Base-by-base conservation (phyloP, 2,888 invertebrate genomes). In the Morinoia aosen region DNA sequence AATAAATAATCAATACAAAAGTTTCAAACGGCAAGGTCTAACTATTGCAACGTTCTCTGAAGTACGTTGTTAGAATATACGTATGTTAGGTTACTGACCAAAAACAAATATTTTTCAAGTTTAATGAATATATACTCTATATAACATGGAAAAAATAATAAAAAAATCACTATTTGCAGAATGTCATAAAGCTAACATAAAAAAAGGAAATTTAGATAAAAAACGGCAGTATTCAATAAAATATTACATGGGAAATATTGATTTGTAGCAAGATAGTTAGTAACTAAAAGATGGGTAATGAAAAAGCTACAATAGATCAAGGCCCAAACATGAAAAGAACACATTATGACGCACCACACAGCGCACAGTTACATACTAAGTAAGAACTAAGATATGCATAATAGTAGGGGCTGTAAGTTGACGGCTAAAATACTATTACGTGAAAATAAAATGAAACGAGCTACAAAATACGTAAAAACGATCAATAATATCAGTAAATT, bases 321-420 rank as follows among this genome's bases (percentile, higher is more conserved):
- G 33, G 61, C 61, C 61, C 61, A 12, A 19, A 16, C 76, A 76
- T 76, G 76, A 76, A 76, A 3, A 76, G 76, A 25, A 76, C 61
- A 76, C 33, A 76, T 76, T 76, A 76, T 16, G 25, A 25, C 76
- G 76, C 76, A 76, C 76, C 19, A 33, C 19, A 33, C 76, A 76
- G 76, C 25, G 76, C 76, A 76, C 25, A 76, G 33, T 76, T 76
- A 76, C 19, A 76, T 14, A 76, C 76, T 76, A 76, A 76, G 76
- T 76, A 76, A 76, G 76, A 76, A 76, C 76, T 76, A 76, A 76
- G 76, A 76, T 76, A 76, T 76, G 76, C 76, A 76, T 25, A 76
- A 33, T 76, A 76, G 76, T 76, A 76, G 25, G 16, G 76, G 76
- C 76, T 76, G 76, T 33, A 33, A 76, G 76, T 76, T 76, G 25